Base-by-base conservation (phyloP, 2,888 invertebrate species). In the Diogma glabrata region DNA sequence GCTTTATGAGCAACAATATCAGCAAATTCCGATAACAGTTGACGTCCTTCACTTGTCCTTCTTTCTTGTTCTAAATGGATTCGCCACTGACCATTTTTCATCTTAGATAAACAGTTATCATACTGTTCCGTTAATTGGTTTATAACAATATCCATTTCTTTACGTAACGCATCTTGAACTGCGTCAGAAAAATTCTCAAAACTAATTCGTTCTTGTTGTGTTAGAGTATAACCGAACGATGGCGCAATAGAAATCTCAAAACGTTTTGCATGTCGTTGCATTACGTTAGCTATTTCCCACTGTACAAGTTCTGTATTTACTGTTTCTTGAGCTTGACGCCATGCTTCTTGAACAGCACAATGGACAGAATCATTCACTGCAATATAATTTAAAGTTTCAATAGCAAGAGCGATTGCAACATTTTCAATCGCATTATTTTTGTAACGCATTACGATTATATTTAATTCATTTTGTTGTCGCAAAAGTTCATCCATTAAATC, bases 141-240 rank as follows among this genome's bases (percentile, higher is more conserved):
- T 24, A 84, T 79, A 52, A 81, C 81, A 51, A 74, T 73, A 60
- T 84, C 82, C 77, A 87, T 80, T 67, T 86, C 84, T 56, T 76
- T 76, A 55, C 81, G 78, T 55, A 88, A 70, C 55, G 78, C 77
- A 60, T 81, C 78, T 63, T 83, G 82, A 30, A 86, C 84, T 2
- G 81, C 78, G 63, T 83, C 84, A 57, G 82, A 79, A 79, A 86
- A 86, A 52, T 80, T 75, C 65, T 87, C 87, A 49, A 86, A 72
- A 49, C 80, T 79, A 3, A 82, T 76, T 55, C 81, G 75, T 63
- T 84, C 83, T 53, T 78, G 77, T 8, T 79, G 78, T n/a, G 78
- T 77, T 19, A 82, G 73, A 54, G 79, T 78, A 60, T 80, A 78
- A 51, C 78, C 76, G 47, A 73, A 73, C 12, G 72, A 67, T 10